A percentile compares a stretch with the other conserved stretches of the same genome.
Evolutionary conservation across 2,888 invertebrate genomes (phyloP).

Genomic region (Eurytoma adleriae): DNA sequence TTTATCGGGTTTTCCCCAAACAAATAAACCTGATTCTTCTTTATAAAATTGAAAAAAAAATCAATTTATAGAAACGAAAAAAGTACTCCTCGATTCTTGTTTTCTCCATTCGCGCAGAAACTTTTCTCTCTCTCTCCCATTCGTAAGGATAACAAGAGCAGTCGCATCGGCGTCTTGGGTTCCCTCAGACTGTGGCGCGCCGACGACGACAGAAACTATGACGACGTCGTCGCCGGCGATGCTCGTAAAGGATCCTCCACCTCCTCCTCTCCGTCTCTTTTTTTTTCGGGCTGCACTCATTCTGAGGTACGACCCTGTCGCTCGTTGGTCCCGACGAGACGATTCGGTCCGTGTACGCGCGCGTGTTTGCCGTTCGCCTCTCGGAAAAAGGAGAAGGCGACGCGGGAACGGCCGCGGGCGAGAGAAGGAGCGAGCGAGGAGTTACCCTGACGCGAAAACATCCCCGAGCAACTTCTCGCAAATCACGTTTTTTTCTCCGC

Average conservation of each 20-base stretch:
- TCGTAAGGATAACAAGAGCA: constrained; percentile 52
- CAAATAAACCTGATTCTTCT: neutral
- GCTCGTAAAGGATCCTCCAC: constrained; percentile 55
- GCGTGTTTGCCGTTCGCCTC: constrained; percentile 34
- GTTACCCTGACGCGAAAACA: constrained; percentile 50
- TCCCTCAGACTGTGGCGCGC: constrained; percentile 20
- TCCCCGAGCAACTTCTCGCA: constrained; percentile 42
- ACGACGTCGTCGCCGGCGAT: constrained; percentile 55
- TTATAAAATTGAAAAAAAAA: neutral
- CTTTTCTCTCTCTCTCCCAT: constrained; percentile 23
- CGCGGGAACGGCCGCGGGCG: neutral
- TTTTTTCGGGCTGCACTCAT: constrained; percentile 27
- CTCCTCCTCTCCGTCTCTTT: constrained; percentile 6
- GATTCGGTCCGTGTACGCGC: constrained; percentile 20
- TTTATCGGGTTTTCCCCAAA: neutral
- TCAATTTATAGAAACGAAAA: too few relatives aligned
- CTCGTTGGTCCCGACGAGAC: constrained; percentile 23
- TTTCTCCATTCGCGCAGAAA: neutral
- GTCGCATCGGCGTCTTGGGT: constrained; percentile 49
- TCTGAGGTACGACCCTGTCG: constrained; percentile 45
- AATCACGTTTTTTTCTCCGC: constrained; percentile 48
- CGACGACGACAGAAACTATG: constrained; percentile 54
- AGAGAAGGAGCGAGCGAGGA: neutral
- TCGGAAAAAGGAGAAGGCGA: too few relatives aligned
- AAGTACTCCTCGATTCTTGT: neutral